These are phyloP conservation scores for Siniperca scherzeri DNA, from an alignment of 2,797 vertebrate genomes.

Conservation along the genomic window DNA sequence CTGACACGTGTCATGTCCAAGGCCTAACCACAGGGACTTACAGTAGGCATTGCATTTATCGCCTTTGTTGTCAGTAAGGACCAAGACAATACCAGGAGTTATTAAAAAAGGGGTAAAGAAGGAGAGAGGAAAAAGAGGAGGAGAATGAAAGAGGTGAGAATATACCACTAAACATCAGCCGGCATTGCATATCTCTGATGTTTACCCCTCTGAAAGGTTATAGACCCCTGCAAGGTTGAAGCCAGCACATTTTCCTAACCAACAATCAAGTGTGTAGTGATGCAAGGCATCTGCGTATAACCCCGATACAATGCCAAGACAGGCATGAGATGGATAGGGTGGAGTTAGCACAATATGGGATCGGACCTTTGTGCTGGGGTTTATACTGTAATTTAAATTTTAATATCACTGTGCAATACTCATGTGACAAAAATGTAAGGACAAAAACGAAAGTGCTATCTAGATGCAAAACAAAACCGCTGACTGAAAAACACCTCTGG, in stretches of 20 bases:
- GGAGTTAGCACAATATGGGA: constrained; percentile 62
- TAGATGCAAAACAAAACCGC: constrained; percentile 46
- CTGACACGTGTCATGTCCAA: constrained; percentile 99
- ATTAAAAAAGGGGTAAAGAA: constrained; percentile 83
- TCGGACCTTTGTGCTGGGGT: constrained; percentile 53
- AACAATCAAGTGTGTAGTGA: constrained; percentile 85
- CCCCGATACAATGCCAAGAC: constrained; percentile 58
- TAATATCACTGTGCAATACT: constrained; percentile 43
- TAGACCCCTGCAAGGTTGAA: constrained; percentile 83
- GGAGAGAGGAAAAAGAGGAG: constrained; percentile 63
- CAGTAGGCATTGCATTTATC: constrained; percentile 94
- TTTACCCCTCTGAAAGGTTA: constrained; percentile 80
- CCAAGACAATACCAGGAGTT: constrained; percentile 89
- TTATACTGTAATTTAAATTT: constrained; percentile 61
- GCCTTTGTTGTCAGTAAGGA: constrained; percentile 93
- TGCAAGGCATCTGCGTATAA: constrained; percentile 64
- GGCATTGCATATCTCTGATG: constrained; percentile 83
- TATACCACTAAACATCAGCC: constrained; percentile 77
- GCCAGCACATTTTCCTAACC: constrained; percentile 83
- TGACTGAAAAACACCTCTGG: constrained; percentile 34
- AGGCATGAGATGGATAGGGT: constrained; percentile 57
- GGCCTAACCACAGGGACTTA: constrained; percentile 96
- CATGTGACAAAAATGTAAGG: constrained; percentile 22
- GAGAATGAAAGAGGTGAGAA: constrained; percentile 76
- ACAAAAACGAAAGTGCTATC: constrained; percentile 46